Base-by-base conservation (phyloP, 1,140 invertebrate genomes). In the Adoxophyes honmai region DNA sequence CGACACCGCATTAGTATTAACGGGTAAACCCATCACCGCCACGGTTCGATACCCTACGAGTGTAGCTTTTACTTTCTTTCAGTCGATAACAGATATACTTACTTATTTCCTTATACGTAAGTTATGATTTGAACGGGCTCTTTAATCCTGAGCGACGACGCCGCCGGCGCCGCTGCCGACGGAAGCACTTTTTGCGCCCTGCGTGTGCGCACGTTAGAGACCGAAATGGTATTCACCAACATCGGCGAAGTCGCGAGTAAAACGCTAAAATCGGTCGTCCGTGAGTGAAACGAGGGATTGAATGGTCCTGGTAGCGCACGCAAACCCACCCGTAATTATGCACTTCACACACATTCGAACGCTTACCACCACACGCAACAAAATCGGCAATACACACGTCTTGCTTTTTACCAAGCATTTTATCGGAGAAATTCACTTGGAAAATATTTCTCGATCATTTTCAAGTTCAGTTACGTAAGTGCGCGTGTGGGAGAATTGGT, bases 401-500 rank as follows among this genome's bases (percentile, higher is more conserved):
- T 85, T 67, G 74, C 79, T 88, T 88, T 88, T 90, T 90, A 70
- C 70, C 63, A 72, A 75, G 73, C 86, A 90, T 90, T 89, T 85
- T 89, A 82, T 85, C 64, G 83, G 87, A 88, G 87, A 90, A 89
- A 90, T 86, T 88, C 72, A 72, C 80, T 84, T 89, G 84, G 87
- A 89, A 90, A 89, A 89, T 82, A 71, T 76, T 81, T 87, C 82
- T 86, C 73, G 77, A 86, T 84, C 78, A 86, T 88, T 80, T 88
- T 89, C 85, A 90, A 90, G 87, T 90, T 89, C 84, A 88, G 79
- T 90, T 90, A 90, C 83, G 68, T 90, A 90, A 90, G 87, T 79
- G 71, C 79, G 86, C 86, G 84, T 84, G 86, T 74, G 10, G 69
- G 78, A 87, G 86, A 89, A 89, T 83, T 88, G 79, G 88, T 87